Conservation (phyloP, 2,888 invertebrate species). For the Neria commutata region DNA sequence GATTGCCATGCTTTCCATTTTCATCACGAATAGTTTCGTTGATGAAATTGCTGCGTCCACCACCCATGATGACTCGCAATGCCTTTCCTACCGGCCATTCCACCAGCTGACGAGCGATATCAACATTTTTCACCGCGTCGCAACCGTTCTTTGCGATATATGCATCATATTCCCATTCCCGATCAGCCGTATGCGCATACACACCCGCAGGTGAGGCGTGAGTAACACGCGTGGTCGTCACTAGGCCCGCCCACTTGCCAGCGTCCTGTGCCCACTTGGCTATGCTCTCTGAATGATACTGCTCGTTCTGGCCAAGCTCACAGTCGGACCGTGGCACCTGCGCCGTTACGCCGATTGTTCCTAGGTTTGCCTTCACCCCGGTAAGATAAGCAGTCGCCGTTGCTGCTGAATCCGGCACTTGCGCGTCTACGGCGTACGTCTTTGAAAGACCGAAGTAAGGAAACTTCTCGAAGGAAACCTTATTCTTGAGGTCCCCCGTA, state of each 20-base stretch:
- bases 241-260: constrained; percentile 69
- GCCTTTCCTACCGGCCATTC: constrained; percentile 69
- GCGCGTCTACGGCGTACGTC: constrained; percentile 75
- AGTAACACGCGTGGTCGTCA: constrained; percentile 79
- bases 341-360: constrained; percentile 75
- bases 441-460: constrained; percentile 63
- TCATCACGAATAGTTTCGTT: constrained; percentile 61
- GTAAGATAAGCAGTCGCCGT: constrained; percentile 78
- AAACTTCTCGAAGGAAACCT: constrained; percentile 68
- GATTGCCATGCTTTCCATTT: constrained; percentile 64
- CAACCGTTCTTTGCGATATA: constrained; percentile 62
- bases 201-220: constrained; percentile 78
- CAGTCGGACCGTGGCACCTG: constrained; percentile 71
- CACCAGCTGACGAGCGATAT: constrained; percentile 76
- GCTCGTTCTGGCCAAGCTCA: constrained; percentile 64
- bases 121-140: constrained; percentile 65
- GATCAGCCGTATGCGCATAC: constrained; percentile 73
- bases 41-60: constrained; percentile 51
- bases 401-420: constrained; percentile 82
- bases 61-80: constrained; percentile 67
- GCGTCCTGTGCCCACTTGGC: constrained; percentile 73
- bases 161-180: constrained; percentile 73
- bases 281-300: constrained; percentile 70
- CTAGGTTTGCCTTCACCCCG: constrained; percentile 76
- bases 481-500: constrained; percentile 67